Percentiles rank a stretch among this genome's conserved stretches.
Evolutionary conservation across 2,113 vertebrate species (phyloP).

Genomic region (Cinclus mexicanus): DNA sequence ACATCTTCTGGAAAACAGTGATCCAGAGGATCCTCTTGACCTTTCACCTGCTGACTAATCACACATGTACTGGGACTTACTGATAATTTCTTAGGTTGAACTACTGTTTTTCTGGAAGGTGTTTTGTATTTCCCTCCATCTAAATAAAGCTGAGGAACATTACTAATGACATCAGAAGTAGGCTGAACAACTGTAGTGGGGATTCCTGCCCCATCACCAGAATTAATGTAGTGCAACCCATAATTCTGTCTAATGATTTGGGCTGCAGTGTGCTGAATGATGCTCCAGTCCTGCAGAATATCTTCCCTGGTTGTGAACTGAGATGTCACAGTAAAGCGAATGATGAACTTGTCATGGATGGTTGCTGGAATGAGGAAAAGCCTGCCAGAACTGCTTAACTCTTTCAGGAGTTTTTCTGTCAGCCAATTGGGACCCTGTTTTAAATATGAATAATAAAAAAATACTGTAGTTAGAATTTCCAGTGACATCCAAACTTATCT

Average conservation of each 20-base stretch:
- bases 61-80: neutral
- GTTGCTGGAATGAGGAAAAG: constrained; percentile 93
- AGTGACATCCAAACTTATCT: neutral
- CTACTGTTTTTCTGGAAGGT: constrained; percentile 50
- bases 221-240: neutral
- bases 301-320: constrained; percentile 90
- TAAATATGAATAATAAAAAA: neutral
- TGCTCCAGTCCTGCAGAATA: constrained; percentile 87
- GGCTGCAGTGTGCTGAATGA: constrained; percentile 81
- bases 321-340: constrained; percentile 93
- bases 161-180: neutral
- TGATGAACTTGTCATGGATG: constrained; percentile 85
- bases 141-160: neutral
- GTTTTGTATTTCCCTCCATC: constrained; percentile 27
- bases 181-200: neutral
- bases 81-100: constrained; percentile 55
- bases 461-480: neutral
- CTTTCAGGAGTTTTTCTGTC: constrained; percentile 88
- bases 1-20: constrained; percentile 71
- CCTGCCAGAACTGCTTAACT: constrained; percentile 82
- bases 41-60: constrained; percentile 11
- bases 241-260: constrained; percentile 67
- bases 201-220: constrained; percentile 19
- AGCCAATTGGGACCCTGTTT: constrained; percentile 86
- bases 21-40: constrained; percentile 40